Evolutionary conservation across 2,113 vertebrate genomes (phyloP), one percentile per base, ranked within the genome.

Genomic region (Charadrius vociferus): DNA sequence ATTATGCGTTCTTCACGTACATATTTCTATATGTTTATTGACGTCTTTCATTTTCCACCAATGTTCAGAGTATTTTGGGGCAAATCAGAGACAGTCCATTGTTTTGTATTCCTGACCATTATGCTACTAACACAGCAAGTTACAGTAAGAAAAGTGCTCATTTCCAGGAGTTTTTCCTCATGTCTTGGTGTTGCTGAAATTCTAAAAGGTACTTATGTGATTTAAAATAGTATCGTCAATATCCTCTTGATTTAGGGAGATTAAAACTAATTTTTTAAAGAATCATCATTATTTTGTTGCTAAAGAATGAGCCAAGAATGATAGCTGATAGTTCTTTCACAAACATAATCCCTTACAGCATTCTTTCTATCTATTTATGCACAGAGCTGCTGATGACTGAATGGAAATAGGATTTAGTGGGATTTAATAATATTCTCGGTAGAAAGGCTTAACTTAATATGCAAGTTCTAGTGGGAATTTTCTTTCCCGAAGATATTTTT

Each of bases 381-480:
- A 93, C n/a, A 92, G 75, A 95, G 41, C 87, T 96, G 79, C 80
- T 92, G 77, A 37, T 95, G 86, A 91, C 65, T 96, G 91, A 96
- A 75, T 81, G 68, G 84, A 95, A 96, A 96, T 73, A 94, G 86
- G 92, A 95, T 97, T 97, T 95, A 94, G 66, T 63, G 39, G 87
- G 93, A 96, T 97, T 97, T 97, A 95, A 59, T 92, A 84, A 96
- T 95, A 95, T 72, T 97, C 97, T 98, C 39, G 37, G 63, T 93
- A 89, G 97, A 93, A 97, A 95, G 75, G 53, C 75, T 96, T 73
- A 95, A 92, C 36, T 97, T 92, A 93, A 87, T 93, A 79, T 83
- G 83, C 84, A 92, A 87, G 49, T 92, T 92, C 93, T 94, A 80
- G 74, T 93, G 95, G 95, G 86, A 98, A 86, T 97, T 96, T 89